Evolutionary conservation across 1,140 invertebrate species (phyloP).

Genomic region (Bombyx mandarina): DNA sequence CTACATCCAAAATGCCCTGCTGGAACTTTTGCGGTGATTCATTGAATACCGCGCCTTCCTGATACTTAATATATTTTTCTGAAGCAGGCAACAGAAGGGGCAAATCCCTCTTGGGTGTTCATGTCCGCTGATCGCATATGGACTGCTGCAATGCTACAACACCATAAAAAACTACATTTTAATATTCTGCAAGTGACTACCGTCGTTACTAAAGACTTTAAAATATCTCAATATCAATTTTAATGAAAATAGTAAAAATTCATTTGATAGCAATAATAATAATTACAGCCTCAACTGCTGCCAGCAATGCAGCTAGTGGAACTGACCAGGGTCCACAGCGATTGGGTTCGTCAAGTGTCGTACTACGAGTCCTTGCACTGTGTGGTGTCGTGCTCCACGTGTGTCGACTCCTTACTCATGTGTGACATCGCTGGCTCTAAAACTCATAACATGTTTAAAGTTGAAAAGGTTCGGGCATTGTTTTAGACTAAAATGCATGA

Average conservation of each 20-base stretch:
- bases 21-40: too few species aligned
- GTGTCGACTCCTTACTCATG: constrained; percentile 54
- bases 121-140: too few species aligned
- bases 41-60: too few species aligned
- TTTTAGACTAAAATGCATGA: background rate
- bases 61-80: too few species aligned
- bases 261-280: background rate
- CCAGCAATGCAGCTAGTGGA: constrained; percentile 65
- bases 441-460: constrained; percentile 46
- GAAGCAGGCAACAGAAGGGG: too few species aligned
- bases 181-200: too few species aligned
- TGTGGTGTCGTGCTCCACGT: constrained; percentile 69
- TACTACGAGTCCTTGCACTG: constrained; percentile 73
- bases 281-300: constrained; percentile 37
- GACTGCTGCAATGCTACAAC: too few species aligned
- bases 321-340: constrained; percentile 72
- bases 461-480: constrained; percentile 37
- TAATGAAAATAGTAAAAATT: background rate
- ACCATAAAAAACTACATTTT: too few species aligned
- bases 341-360: constrained; percentile 76
- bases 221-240: too few species aligned
- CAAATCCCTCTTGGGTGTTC: too few species aligned
- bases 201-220: too few species aligned
- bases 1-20: too few species aligned
- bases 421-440: constrained; percentile 47